Percentiles rank a stretch among this genome's conserved stretches.
These are phyloP conservation scores for Meiosimyza decipiens DNA, from an alignment of 2,888 invertebrate genomes.

Conservation along the genomic window DNA sequence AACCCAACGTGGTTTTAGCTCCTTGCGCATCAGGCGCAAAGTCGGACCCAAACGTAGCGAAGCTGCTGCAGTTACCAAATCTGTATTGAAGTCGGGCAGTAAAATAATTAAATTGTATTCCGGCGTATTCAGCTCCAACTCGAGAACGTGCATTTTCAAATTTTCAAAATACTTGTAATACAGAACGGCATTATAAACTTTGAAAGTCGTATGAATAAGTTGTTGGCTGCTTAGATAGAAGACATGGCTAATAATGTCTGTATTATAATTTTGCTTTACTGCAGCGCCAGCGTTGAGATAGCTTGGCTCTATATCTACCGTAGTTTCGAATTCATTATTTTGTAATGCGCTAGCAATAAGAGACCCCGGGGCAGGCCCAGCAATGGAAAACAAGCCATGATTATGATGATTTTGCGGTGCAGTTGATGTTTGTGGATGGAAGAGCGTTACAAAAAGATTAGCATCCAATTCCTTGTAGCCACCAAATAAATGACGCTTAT, in stretches of 20 bases:
- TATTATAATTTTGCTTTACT: slow-evolving; percentile 57
- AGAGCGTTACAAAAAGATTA: slow-evolving; percentile 55
- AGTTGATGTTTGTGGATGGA: slow-evolving; percentile 49
- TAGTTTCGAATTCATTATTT: slow-evolving; percentile 50
- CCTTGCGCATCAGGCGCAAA: slow-evolving; percentile 75
- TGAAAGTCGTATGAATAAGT: slow-evolving; percentile 72
- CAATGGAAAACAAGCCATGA: slow-evolving; percentile 32
- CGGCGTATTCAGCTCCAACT: slow-evolving; percentile 83
- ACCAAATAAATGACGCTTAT: slow-evolving; percentile 55
- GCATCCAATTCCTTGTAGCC: slow-evolving; percentile 57
- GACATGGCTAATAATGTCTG: slow-evolving; percentile 62
- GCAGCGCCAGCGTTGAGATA: slow-evolving; percentile 18
- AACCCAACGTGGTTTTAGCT: slow-evolving; percentile 77
- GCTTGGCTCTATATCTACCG: slow-evolving; percentile 51
- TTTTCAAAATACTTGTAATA: slow-evolving; percentile 80
- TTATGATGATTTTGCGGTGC: slow-evolving; percentile 39
- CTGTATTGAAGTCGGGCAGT: slow-evolving; percentile 75
- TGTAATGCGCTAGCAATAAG: slow-evolving; percentile 19
- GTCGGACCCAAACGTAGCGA: slow-evolving; percentile 73
- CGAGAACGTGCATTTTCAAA: slow-evolving; percentile 77
- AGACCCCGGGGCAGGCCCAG: slow-evolving; percentile 8
- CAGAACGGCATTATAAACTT: slow-evolving; percentile 81
- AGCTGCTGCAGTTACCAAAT: slow-evolving; percentile 74
- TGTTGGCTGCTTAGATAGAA: slow-evolving; percentile 67
- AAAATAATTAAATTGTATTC: slow-evolving; percentile 82